These are phyloP conservation scores for Proteles cristata DNA, from an alignment of 2,113 vertebrate genomes.

Conservation along the genomic window DNA sequence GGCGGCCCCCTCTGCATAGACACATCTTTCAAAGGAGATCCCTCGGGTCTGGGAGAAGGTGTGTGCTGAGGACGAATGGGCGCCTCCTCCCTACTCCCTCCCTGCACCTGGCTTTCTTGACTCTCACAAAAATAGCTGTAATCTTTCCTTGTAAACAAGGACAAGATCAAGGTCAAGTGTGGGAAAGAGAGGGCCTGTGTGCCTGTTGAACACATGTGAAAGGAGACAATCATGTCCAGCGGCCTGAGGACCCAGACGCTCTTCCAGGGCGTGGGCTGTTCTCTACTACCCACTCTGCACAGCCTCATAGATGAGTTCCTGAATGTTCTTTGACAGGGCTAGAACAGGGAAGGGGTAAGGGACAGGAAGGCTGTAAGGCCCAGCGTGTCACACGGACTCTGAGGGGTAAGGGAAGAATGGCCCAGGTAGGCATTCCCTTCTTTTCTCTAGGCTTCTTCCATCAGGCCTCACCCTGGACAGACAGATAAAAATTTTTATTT, in stretches of 20 bases:
- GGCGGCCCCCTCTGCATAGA: not conserved
- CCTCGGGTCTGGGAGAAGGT: not conserved
- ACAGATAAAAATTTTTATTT: slow-evolving; percentile 73
- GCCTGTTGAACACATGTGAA: not conserved
- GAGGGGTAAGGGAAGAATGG: not conserved
- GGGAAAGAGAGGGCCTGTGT: slow-evolving; percentile 41
- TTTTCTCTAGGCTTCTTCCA: not conserved
- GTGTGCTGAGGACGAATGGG: not conserved
- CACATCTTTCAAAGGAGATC: not conserved
- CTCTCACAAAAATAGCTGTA: slow-evolving; percentile 62
- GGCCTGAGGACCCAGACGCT: not conserved
- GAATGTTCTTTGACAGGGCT: not conserved
- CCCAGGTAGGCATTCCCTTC: not conserved
- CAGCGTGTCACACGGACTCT: not conserved
- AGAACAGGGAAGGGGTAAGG: not conserved
- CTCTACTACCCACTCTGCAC: not conserved
- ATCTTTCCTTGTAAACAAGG: slow-evolving; percentile 72
- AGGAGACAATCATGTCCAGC: not conserved
- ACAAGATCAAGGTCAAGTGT: slow-evolving; percentile 64
- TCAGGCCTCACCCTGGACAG: not conserved
- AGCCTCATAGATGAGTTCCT: not conserved
- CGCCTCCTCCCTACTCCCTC: not conserved
- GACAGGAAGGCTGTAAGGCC: not conserved
- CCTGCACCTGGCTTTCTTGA: slow-evolving; percentile 51
- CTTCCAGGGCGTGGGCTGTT: not conserved